These are phyloP conservation scores for Notospermus geniculatus DNA, from an alignment of 1,140 invertebrate species.

Conservation along the genomic window DNA sequence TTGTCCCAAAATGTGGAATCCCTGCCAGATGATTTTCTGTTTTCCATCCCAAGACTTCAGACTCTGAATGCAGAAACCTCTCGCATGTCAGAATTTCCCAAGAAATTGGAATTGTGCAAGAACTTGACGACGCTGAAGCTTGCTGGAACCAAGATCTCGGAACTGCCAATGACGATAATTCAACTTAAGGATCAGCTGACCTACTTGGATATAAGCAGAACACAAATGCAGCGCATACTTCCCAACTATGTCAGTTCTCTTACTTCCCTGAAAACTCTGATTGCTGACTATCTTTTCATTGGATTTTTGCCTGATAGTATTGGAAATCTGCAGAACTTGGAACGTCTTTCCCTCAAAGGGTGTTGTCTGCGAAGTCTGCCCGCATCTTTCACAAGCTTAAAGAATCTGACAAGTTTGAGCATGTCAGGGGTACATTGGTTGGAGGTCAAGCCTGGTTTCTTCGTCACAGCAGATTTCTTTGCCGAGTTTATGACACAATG, in stretches of 20 bases:
- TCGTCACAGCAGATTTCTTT: slow-evolving; percentile 36
- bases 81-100: no score
- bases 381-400: slow-evolving; percentile 32
- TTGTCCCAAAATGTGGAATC: no score
- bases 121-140: no score
- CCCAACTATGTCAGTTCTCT: slow-evolving; percentile 25
- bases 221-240: slow-evolving; percentile 27
- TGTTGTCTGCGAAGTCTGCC: slow-evolving; percentile 40
- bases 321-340: slow-evolving; percentile 30
- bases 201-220: slow-evolving; percentile 32
- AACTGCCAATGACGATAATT: no score
- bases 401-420: slow-evolving; percentile 34
- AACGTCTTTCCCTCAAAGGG: slow-evolving; percentile 31
- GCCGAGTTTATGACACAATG: slow-evolving; percentile 25
- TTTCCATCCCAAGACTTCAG: no score
- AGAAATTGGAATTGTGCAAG: no score
- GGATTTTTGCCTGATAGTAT: slow-evolving; percentile 35
- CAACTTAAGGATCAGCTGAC: slow-evolving; percentile 8
- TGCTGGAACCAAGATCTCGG: no score
- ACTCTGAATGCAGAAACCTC: no score
- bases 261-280: slow-evolving; percentile 27
- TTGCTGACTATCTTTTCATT: slow-evolving; percentile 29
- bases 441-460: slow-evolving; percentile 25
- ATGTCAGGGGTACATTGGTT: slow-evolving; percentile 36
- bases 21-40: no score